These are phyloP conservation scores for Melanotus villosus DNA, from an alignment of 2,888 invertebrate genomes.

Conservation along the genomic window DNA sequence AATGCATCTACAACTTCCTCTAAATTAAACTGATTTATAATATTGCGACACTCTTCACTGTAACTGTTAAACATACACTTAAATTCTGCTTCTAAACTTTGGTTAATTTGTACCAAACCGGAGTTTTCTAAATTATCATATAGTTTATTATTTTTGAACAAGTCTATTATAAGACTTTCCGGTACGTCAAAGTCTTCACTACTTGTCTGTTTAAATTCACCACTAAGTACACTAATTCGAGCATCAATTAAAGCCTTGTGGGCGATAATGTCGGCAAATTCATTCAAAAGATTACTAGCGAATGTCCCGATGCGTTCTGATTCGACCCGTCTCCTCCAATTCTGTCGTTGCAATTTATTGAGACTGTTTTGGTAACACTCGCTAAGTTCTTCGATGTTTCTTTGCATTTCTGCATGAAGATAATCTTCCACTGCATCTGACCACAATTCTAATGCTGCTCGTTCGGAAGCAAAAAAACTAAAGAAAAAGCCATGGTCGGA, in stretches of 20 bases:
- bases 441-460: conserved; percentile 81
- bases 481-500: conserved; percentile 72
- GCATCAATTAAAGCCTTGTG: conserved; percentile 85
- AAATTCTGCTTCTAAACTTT: conserved; percentile 77
- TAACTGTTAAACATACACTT: conserved; percentile 77
- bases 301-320: conserved; percentile 69
- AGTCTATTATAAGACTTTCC: conserved; percentile 54
- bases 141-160: conserved; percentile 62
- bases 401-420: conserved; percentile 81
- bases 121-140: conserved; percentile 70
- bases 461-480: conserved; percentile 77
- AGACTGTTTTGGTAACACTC: conserved; percentile 77
- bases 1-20: conserved; percentile 47
- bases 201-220: conserved; percentile 40
- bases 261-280: conserved; percentile 80
- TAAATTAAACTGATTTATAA: conserved; percentile 48
- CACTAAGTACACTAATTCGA: conserved; percentile 76
- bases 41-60: conserved; percentile 69
- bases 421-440: conserved; percentile 81
- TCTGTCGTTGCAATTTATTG: conserved; percentile 71
- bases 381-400: conserved; percentile 78
- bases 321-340: conserved; percentile 69
- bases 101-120: conserved; percentile 65
- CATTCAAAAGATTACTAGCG: conserved; percentile 72
- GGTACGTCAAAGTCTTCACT: conserved; percentile 13